phyloP scores from a whole-genome alignment of 2,888 invertebrate species.

The Idaea dimidiata region DNA sequence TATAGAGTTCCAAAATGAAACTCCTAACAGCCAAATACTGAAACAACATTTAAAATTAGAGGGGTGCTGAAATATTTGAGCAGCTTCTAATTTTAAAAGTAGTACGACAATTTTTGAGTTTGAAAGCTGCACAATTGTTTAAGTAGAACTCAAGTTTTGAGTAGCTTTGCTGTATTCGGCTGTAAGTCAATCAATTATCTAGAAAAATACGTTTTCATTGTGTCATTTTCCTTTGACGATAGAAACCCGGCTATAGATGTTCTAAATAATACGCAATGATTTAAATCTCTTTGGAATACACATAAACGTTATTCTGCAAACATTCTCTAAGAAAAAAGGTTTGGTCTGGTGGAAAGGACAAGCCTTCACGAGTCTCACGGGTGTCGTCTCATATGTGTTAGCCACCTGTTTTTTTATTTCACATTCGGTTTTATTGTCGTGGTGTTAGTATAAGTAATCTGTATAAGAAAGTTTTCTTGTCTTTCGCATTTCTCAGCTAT shows the following conservation, averaged over 20 bases:
- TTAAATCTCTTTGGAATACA: slow-evolving; percentile 14
- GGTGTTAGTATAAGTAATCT: slow-evolving; percentile 29
- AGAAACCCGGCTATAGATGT: slow-evolving; percentile 9
- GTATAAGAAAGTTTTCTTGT: slow-evolving; percentile 21
- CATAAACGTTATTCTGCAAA: slow-evolving; percentile 30
- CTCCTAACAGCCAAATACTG: no score
- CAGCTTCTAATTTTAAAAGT: no score
- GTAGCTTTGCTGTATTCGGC: no score
- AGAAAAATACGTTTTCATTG: no score
- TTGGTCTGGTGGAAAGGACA: slow-evolving; percentile 46
- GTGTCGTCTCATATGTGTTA: slow-evolving; percentile 47
- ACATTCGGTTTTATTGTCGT: slow-evolving; percentile 49
- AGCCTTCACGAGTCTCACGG: slow-evolving; percentile 52
- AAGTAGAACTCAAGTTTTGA: no score
- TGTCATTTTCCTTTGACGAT: neutral
- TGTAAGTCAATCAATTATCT: no score
- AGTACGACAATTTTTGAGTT: no score
- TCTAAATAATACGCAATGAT: neutral
- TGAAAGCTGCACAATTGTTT: no score
- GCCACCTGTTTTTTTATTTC: slow-evolving; percentile 53
- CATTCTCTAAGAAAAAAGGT: slow-evolving; percentile 45
- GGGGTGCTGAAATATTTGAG: no score
- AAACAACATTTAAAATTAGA: no score
- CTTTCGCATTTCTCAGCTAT: slow-evolving; percentile 1
- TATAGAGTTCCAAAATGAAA: no score